A percentile compares a stretch with the other conserved stretches of the same genome.
Conservation (phyloP, 2,797 vertebrate species). For the Valencia hispanica region DNA sequence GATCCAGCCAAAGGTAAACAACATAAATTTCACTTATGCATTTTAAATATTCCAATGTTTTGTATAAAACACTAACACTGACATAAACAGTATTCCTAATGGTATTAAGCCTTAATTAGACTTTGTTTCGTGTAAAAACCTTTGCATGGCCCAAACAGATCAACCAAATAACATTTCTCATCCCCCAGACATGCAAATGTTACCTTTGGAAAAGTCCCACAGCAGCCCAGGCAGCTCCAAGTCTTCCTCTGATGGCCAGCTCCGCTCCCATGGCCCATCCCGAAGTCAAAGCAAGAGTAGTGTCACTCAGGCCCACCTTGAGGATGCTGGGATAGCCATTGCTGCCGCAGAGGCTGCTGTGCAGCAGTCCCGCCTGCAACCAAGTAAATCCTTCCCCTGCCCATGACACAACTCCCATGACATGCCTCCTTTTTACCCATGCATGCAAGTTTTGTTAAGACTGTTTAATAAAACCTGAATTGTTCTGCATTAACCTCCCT, state of each 20-base stretch:
- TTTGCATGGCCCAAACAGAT: background rate
- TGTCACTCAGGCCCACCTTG: slow-evolving; percentile 96
- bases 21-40: background rate
- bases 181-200: slow-evolving; percentile 90
- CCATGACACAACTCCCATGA: slow-evolving; percentile 86
- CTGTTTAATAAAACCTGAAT: slow-evolving; percentile 60
- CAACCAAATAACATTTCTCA: background rate
- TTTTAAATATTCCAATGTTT: background rate
- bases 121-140: background rate
- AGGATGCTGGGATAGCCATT: slow-evolving; percentile 97
- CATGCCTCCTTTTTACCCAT: slow-evolving; percentile 77
- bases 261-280: slow-evolving; percentile 96
- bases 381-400: slow-evolving; percentile 93
- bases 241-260: slow-evolving; percentile 96
- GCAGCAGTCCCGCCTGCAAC: slow-evolving; percentile 97
- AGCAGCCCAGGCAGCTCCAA: slow-evolving; percentile 99
- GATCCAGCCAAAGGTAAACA: slow-evolving; percentile 95
- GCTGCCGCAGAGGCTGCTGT: slow-evolving; percentile 97
- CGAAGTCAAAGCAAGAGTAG: slow-evolving; percentile 99
- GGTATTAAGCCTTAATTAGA: background rate
- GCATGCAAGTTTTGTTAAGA: slow-evolving; percentile 86
- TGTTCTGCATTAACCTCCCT: slow-evolving; percentile 72
- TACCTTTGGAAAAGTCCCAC: slow-evolving; percentile 98
- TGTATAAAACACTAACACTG: slow-evolving; percentile 2
- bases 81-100: background rate